Conservation (phyloP, 2,888 invertebrate species). For the Oxyteleia sp. region DNA sequence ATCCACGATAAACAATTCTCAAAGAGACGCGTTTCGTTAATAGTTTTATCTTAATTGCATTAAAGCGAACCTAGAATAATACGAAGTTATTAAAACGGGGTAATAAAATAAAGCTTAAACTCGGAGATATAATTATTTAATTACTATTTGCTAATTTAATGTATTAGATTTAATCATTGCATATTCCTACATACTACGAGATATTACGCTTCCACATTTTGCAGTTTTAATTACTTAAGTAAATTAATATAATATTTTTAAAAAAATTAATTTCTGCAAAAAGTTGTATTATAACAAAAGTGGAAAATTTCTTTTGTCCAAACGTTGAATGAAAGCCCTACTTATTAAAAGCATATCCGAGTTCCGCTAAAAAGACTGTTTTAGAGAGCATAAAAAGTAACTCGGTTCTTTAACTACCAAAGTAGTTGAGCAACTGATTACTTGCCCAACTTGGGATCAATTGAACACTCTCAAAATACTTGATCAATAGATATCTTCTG, state of each 20-base stretch:
- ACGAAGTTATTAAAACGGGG: no score
- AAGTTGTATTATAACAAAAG: no score
- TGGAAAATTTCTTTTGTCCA: no score
- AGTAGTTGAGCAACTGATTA: constrained; percentile 61
- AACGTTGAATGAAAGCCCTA: constrained; percentile 4
- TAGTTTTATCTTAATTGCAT: no score
- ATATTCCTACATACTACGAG: no score
- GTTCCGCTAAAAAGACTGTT: constrained; percentile 8
- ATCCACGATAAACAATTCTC: neutral
- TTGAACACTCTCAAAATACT: constrained; percentile 59
- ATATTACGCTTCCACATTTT: no score
- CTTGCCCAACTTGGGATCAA: constrained; percentile 57
- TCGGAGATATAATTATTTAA: neutral
- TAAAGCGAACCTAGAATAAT: no score
- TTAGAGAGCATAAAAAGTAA: constrained; percentile 30
- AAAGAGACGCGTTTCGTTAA: neutral
- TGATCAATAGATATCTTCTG: constrained; percentile 58
- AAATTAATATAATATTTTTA: no score
- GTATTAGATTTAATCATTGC: no score
- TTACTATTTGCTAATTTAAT: neutral
- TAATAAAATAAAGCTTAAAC: no score
- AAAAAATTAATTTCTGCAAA: no score
- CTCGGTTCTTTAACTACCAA: constrained; percentile 52
- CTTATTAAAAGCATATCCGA: constrained; percentile 26
- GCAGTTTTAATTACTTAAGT: no score